Conservation (phyloP, 1,140 invertebrate species). For the Tetragonula clypearis region DNA sequence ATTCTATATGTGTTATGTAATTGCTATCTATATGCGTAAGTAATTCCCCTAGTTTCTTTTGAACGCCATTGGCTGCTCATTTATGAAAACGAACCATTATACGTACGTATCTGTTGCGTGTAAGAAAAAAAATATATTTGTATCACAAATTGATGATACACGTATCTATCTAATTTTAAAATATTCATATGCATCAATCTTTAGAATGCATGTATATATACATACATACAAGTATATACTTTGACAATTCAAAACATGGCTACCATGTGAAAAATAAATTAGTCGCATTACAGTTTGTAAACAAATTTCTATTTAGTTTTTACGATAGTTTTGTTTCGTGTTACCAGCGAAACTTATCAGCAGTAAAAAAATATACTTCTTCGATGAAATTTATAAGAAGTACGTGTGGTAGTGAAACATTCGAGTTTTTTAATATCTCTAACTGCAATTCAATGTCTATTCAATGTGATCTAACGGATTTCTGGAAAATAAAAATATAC, state of each 20-base stretch:
- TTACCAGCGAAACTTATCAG: not conserved
- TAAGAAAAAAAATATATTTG: slow-evolving; percentile 1
- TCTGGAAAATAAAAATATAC: slow-evolving; percentile 15
- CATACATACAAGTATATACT: slow-evolving; percentile 4
- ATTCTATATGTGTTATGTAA: not conserved
- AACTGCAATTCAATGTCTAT: slow-evolving; percentile 26
- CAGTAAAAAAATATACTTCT: slow-evolving; percentile 19
- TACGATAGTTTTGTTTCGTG: slow-evolving; percentile 38
- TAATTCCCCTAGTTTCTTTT: not conserved
- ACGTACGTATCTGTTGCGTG: not conserved
- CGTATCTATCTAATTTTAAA: slow-evolving; percentile 7
- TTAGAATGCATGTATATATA: slow-evolving; percentile 39
- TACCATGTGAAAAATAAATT: slow-evolving; percentile 65
- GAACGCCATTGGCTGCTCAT: not conserved
- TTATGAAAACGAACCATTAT: not conserved
- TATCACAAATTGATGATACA: not conserved
- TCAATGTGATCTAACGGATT: slow-evolving; percentile 35
- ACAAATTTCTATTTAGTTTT: slow-evolving; percentile 62
- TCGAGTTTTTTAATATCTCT: slow-evolving; percentile 26
- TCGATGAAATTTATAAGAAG: slow-evolving; percentile 16
- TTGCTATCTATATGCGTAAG: not conserved
- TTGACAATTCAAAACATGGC: slow-evolving; percentile 69
- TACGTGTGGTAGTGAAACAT: slow-evolving; percentile 26
- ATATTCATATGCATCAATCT: slow-evolving; percentile 21
- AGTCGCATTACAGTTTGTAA: slow-evolving; percentile 54